Evolutionary conservation across 1,140 invertebrate genomes (phyloP), one percentile per base, ranked within the genome.

Genomic region (Limonius californicus): DNA sequence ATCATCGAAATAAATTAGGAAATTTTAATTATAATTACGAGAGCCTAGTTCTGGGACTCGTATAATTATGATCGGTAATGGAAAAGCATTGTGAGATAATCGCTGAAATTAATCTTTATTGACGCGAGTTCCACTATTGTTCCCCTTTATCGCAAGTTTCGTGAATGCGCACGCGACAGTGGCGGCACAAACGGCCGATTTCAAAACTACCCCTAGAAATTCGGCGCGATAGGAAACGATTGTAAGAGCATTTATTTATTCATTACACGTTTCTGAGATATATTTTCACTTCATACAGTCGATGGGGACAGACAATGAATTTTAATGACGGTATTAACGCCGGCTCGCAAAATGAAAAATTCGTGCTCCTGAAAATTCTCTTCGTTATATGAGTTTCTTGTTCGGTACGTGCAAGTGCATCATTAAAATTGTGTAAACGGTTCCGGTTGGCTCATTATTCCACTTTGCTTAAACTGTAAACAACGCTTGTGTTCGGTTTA

Each of bases 261-360:
- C 70, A 61, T 57, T 59, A 57, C 71, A 71, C 70, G 70, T 69
- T 59, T 32, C 65, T 56, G 57, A 70, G 67, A 71, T 72, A 72
- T 71, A 72, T 72, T 72, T 72, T 72, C 71, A 72, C 69, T 72
- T 72, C 69, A 72, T 71, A 69, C 62, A 72, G 66, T 67, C 70
- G 68, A 71, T 71, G 62, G 65, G 65, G 63, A 68, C 71, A 68
- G 68, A 71, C 67, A 69, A 72, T 70, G 71, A 71, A 73, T 73
- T 72, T 69, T 68, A 73, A 73, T 69, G 68, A 59, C 14, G 57
- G 64, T 61, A 70, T 70, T 70, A 72, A 59, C 62, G 66, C 61
- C 14, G 54, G 62, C 43, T 68, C 56, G 42, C 50, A 39, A 67
- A 68, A 66, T 64, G 65, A 68, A 70, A 68, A 63, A 50, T 50